Percentiles rank a stretch among this genome's conserved stretches.
Evolutionary conservation across 2,888 invertebrate genomes (phyloP).

Genomic region (Myathropa florea): DNA sequence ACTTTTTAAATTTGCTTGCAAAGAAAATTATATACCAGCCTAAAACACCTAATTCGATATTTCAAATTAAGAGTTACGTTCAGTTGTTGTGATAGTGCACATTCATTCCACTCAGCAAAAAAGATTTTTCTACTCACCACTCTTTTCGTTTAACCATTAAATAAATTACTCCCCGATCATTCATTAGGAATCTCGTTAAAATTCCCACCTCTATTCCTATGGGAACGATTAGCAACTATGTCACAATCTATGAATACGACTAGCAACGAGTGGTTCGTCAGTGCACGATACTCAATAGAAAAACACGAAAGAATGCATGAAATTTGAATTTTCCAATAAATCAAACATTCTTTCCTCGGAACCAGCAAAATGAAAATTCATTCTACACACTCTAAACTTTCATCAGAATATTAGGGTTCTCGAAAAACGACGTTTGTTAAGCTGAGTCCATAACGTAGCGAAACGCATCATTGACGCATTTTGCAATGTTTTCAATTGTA

Average conservation of each 20-base stretch:
- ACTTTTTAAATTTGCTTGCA: too few relatives aligned
- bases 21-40: too few relatives aligned
- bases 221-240: slow-evolving; percentile 51
- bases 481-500: slow-evolving; percentile 34
- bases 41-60: too few relatives aligned
- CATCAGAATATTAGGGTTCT: slow-evolving; percentile 42
- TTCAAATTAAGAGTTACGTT: too few relatives aligned
- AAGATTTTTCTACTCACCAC: neutral
- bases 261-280: slow-evolving; percentile 23
- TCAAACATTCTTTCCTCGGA: neutral
- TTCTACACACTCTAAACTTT: slow-evolving; percentile 32
- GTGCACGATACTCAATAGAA: neutral
- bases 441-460: slow-evolving; percentile 37
- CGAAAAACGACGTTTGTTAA: neutral
- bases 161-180: slow-evolving; percentile 52
- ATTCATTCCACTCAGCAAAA: neutral
- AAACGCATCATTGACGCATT: slow-evolving; percentile 47
- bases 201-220: slow-evolving; percentile 24
- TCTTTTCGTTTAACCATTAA: neutral
- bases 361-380: neutral
- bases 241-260: slow-evolving; percentile 33
- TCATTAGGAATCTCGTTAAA: slow-evolving; percentile 62
- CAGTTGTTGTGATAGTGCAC: neutral
- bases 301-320: slow-evolving; percentile 35
- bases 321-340: slow-evolving; percentile 52